Conservation (phyloP, 2,797 vertebrate species). For the Sarcophilus harrisii region DNA sequence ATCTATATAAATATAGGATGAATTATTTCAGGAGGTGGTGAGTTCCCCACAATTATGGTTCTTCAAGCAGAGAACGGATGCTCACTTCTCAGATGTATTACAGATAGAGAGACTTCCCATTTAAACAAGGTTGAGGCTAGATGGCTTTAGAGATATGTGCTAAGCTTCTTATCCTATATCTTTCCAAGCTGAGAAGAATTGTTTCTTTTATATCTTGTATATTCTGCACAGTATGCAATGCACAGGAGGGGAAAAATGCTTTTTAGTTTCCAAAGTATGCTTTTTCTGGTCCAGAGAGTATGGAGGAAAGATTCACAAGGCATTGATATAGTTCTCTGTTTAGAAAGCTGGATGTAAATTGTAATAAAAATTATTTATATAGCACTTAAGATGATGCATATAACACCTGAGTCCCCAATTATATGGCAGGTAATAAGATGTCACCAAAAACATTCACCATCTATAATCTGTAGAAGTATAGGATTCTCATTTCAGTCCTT, state of each 20-base stretch:
- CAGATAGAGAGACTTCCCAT: background rate
- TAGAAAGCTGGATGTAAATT: constrained; percentile 38
- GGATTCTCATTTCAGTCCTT: constrained; percentile 20
- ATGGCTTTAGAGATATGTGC: background rate
- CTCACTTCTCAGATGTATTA: background rate
- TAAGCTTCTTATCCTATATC: background rate
- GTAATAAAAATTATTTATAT: background rate
- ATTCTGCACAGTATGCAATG: background rate
- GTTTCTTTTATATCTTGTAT: background rate
- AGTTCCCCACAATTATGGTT: background rate
- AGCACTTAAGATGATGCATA: background rate
- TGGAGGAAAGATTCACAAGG: background rate
- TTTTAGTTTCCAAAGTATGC: background rate
- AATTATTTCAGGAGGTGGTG: background rate
- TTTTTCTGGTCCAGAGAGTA: background rate
- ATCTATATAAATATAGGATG: background rate
- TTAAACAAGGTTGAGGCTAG: background rate
- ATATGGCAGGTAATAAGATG: background rate
- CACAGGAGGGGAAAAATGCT: background rate
- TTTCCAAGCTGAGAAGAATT: background rate
- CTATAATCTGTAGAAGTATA: background rate
- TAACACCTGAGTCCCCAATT: constrained; percentile 5
- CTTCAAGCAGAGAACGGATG: background rate
- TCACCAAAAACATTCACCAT: background rate
- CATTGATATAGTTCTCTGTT: background rate